phyloP scores from a whole-genome alignment of 1,140 invertebrate genomes.

The Drosophila yakuba region DNA sequence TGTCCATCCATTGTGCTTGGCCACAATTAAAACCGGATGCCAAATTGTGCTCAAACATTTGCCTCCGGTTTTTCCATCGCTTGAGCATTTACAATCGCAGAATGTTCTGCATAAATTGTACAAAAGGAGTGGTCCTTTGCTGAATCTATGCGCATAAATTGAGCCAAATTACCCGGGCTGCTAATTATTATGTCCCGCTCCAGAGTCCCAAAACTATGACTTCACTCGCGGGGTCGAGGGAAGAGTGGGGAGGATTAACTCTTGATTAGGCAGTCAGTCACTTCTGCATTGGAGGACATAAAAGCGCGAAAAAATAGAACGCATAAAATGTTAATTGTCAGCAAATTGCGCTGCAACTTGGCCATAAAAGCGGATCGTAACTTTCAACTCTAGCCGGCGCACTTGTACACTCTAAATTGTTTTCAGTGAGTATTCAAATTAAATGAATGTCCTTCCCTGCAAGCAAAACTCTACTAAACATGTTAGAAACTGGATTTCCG shows the following conservation, averaged over 20 bases:
- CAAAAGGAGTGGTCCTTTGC: conserved; percentile 43
- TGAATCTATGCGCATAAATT: conserved; percentile 74
- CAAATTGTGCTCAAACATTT: conserved; percentile 29
- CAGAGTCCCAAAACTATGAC: conserved; percentile 31
- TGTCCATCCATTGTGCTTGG: conserved; percentile 35
- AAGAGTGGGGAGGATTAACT: conserved; percentile 18
- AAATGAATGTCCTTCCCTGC: too few species aligned
- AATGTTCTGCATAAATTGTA: conserved; percentile 56
- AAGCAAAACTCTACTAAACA: too few species aligned
- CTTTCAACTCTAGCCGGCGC: neutral
- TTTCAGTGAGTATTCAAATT: too few species aligned
- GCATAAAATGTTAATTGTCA: conserved; percentile 63
- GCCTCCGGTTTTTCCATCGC: conserved; percentile 31
- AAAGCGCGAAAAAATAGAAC: conserved; percentile 50
- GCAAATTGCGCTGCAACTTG: conserved; percentile 46
- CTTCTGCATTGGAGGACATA: conserved; percentile 38
- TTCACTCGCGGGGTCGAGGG: neutral
- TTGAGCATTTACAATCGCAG: conserved; percentile 53
- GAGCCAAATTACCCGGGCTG: conserved; percentile 37
- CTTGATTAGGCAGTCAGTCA: conserved; percentile 40
- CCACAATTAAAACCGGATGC: conserved; percentile 59
- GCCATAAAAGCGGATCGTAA: conserved; percentile 33
- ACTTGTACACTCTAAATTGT: neutral
- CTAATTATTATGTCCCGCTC: conserved; percentile 61
- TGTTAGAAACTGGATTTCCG: too few species aligned